Base-by-base conservation (phyloP, 37 sponge, comb jelly and placozoan genomes). In the Cladorhizidae sp. region DNA sequence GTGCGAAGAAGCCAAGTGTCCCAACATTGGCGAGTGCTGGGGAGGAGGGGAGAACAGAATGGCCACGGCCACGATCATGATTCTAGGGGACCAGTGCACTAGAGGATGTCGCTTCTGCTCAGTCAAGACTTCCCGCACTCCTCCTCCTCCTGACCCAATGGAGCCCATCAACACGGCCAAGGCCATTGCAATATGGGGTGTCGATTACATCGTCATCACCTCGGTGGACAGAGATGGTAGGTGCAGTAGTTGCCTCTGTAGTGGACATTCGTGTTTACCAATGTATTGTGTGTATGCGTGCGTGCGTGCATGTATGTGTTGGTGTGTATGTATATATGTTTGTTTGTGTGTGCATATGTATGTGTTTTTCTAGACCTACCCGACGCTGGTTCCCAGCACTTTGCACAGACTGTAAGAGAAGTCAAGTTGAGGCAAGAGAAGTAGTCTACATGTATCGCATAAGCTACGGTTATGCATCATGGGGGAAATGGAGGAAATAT, bases 1-100 rank as follows among this genome's bases (percentile, higher is more conserved):
- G 42, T 98, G 99, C 67, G 99, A 98, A 76, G 99, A 98, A 64
- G 99, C 99, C 40, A 87, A 90, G 58, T 98, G 99, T 87, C 99
- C 99, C 33, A 98, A 98, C 81, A 95, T 98, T 31, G 96, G 99
- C 18, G 94, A 98, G 80, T 98, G 99, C 67, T 98, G 99, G 99
- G 96, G 99, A 65, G 98, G 98, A 37, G 97, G 97, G 54, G 99
- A 95, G 57, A 57, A 82, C 51, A 69, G 70, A 37, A 86, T 92
- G 18, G 96, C 99, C 59, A 98, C 99, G 25, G 99, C 99, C 50
- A 98, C 99, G 45, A 98, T 98, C 78, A 98, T 98, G 99, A 85
- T 95, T 3, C 75, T 98, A 42, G 99, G 99, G 39, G 96, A 96
- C 73, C 86, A 92, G 91, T 98, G 99, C 57, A 98, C 99, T 43